phyloP scores from a whole-genome alignment of 2,113 vertebrate genomes.

The Bujurquina vittata region DNA sequence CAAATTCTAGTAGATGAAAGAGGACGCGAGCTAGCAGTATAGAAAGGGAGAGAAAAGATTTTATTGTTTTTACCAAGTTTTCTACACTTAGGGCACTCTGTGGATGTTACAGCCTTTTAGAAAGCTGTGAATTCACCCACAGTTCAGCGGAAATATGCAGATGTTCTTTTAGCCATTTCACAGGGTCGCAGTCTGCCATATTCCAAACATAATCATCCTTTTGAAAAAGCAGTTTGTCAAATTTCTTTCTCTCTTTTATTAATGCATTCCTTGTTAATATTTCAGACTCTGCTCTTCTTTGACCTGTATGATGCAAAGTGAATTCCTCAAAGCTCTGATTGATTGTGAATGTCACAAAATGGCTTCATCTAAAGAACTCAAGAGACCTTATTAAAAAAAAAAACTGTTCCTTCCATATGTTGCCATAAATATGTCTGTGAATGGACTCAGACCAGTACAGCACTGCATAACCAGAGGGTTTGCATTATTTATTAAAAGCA shows the following conservation, averaged over 20 bases:
- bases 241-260: conserved; percentile 17
- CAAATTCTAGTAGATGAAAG: conserved; percentile 63
- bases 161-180: not conserved
- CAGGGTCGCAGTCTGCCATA: conserved; percentile 28
- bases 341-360: conserved; percentile 15
- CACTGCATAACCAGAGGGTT: not conserved
- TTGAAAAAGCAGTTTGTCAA: conserved; percentile 23
- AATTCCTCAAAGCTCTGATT: conserved; percentile 5
- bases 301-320: conserved; percentile 2
- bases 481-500: conserved; percentile 40
- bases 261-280: not conserved
- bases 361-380: not conserved
- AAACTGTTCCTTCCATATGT: not conserved
- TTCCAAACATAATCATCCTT: conserved; percentile 23
- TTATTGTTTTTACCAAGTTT: conserved; percentile 12
- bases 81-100: conserved; percentile 4
- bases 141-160: conserved; percentile 25
- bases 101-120: conserved; percentile 33
- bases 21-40: conserved; percentile 20
- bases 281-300: not conserved
- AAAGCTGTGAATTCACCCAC: conserved; percentile 28
- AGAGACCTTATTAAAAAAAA: not conserved
- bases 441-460: not conserved
- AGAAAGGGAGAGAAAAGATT: conserved; percentile 46
- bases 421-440: not conserved